Percentiles rank a stretch among this genome's conserved stretches.
These are phyloP conservation scores for Cyclina sinensis DNA, from an alignment of 1,140 invertebrate genomes.

Conservation along the genomic window DNA sequence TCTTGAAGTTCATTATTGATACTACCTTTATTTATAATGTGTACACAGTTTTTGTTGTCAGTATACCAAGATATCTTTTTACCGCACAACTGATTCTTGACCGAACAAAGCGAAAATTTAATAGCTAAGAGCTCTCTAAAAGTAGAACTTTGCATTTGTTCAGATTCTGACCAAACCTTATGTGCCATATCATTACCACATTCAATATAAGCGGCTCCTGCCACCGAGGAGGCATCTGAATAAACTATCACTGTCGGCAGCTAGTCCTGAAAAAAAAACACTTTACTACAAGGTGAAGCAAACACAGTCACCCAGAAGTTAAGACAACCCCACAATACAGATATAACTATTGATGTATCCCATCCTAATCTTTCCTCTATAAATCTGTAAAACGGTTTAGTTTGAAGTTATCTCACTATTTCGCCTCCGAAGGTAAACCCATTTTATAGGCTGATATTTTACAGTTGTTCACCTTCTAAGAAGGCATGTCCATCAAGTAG, in stretches of 20 bases:
- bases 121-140: neutral
- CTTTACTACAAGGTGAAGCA: neutral
- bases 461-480: too few species aligned
- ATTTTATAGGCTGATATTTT: too few species aligned
- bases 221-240: neutral
- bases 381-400: neutral
- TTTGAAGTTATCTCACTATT: neutral
- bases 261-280: neutral
- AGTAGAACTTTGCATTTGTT: conserved; percentile 7
- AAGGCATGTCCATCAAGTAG: too few species aligned
- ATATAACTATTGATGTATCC: neutral
- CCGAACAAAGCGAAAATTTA: neutral
- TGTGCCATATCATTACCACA: neutral
- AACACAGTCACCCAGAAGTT: neutral
- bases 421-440: too few species aligned
- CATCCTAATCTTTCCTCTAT: neutral
- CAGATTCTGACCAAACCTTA: neutral
- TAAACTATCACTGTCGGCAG: neutral
- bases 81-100: neutral
- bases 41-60: neutral
- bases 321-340: neutral
- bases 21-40: neutral
- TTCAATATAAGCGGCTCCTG: conserved; percentile 19
- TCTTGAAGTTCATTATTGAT: neutral
- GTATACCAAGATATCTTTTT: neutral